Evolutionary conservation across 2,797 vertebrate genomes (phyloP).

Genomic region (Diceros bicornis): DNA sequence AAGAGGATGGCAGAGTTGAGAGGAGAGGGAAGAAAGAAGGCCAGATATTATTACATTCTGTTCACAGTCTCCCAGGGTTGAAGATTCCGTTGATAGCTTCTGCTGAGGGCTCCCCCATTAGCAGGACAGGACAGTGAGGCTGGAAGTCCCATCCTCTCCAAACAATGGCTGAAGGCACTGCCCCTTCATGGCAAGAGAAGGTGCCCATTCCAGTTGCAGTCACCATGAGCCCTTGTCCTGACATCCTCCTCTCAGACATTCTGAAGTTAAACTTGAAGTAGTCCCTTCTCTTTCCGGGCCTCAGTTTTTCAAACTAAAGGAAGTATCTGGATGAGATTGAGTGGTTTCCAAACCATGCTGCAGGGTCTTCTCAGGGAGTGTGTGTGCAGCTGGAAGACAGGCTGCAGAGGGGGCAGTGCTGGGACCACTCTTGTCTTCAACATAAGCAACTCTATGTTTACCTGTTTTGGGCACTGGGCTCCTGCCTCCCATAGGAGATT

Average conservation of each 20-base stretch:
- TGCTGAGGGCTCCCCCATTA: no score
- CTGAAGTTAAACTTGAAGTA: background rate
- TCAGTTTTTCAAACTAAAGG: background rate
- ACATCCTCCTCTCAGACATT: background rate
- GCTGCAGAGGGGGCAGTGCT: no score
- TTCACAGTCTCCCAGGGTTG: background rate
- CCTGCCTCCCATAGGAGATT: background rate
- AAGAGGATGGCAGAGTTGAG: rapidly evolving
- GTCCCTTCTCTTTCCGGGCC: no score
- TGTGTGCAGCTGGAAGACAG: background rate
- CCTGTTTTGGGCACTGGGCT: background rate
- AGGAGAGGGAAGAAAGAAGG: background rate
- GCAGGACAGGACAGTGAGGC: background rate
- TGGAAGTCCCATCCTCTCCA: no score
- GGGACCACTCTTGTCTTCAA: no score
- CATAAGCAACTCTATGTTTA: rapidly evolving
- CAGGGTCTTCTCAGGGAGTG: background rate
- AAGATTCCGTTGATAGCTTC: no score
- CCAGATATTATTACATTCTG: background rate
- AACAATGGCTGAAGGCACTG: rapidly evolving
- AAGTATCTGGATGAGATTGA: background rate
- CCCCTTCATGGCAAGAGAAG: background rate
- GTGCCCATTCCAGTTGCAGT: rapidly evolving
- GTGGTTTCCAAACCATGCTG: background rate
- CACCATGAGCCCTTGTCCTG: rapidly evolving